A percentile compares a stretch with the other conserved stretches of the same genome.
phyloP scores from a whole-genome alignment of 2,797 vertebrate genomes.

The Halcyon badia region DNA sequence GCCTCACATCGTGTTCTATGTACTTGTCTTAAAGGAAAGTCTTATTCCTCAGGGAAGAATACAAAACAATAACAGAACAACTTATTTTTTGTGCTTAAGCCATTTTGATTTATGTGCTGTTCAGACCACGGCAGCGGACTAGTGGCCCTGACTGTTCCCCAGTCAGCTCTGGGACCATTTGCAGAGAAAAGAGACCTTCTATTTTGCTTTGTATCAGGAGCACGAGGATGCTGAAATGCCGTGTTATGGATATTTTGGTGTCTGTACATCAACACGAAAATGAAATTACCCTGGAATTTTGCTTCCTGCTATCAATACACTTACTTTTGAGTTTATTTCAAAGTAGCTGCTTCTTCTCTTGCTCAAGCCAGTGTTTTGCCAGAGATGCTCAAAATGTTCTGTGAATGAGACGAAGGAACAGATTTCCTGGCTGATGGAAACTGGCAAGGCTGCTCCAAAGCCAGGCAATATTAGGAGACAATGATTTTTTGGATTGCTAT shows the following conservation, averaged over 20 bases:
- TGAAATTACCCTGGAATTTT: neutral
- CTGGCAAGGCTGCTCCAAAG: conserved; percentile 12
- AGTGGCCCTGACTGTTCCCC: neutral
- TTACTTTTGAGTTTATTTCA: conserved; percentile 10
- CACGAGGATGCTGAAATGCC: neutral
- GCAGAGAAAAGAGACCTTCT: neutral
- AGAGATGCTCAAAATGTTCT: conserved; percentile 46
- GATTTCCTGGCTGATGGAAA: conserved; percentile 51
- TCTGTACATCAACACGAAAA: neutral
- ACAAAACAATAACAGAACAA: neutral
- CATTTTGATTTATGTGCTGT: neutral
- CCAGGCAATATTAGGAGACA: conserved; percentile 20
- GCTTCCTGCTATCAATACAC: neutral
- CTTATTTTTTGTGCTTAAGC: neutral
- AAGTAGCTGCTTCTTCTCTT: neutral
- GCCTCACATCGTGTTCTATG: neutral
- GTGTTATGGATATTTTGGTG: neutral
- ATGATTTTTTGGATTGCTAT: neutral
- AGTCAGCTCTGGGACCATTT: neutral
- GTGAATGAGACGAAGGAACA: conserved; percentile 48
- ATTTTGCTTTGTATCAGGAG: neutral
- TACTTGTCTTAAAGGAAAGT: neutral
- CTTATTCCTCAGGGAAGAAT: neutral
- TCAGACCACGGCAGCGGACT: neutral
- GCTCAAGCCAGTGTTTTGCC: neutral